Percentiles rank a stretch among this genome's conserved stretches.
These are phyloP conservation scores for Petrocephalus schoutedeni DNA, from an alignment of 2,797 vertebrate genomes.

Conservation along the genomic window DNA sequence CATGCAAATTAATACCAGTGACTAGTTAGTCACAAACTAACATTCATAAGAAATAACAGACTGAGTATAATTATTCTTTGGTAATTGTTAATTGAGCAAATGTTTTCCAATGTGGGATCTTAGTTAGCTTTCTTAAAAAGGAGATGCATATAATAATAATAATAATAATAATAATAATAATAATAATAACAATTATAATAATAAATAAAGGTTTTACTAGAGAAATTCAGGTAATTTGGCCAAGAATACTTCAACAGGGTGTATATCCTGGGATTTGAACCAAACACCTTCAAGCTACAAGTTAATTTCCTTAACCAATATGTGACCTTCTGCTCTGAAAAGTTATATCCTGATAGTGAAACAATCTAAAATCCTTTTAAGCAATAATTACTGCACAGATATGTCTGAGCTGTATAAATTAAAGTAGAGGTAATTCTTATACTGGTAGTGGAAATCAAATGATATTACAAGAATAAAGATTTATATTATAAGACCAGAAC, in stretches of 20 bases:
- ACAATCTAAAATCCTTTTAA: neutral
- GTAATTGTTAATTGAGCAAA: neutral
- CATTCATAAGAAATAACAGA: neutral
- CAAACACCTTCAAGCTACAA: neutral
- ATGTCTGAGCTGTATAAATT: neutral
- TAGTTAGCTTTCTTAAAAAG: neutral
- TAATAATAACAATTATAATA: neutral
- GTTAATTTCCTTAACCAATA: neutral
- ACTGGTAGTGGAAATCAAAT: constrained; percentile 5
- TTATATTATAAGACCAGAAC: neutral
- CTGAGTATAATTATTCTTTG: neutral
- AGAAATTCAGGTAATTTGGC: neutral
- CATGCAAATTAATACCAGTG: constrained; percentile 7
- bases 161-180: neutral
- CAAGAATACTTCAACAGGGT: neutral
- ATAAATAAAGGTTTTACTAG: neutral
- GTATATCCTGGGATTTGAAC: neutral
- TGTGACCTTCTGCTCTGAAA: neutral
- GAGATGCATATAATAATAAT: neutral
- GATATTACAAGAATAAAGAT: neutral
- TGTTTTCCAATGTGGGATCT: neutral
- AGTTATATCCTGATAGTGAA: neutral
- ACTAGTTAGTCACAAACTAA: neutral
- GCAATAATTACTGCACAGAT: constrained; percentile 1
- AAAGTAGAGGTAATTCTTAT: neutral